Base-by-base conservation (phyloP, 1,140 invertebrate genomes). In the Hylyphantes graminicola region DNA sequence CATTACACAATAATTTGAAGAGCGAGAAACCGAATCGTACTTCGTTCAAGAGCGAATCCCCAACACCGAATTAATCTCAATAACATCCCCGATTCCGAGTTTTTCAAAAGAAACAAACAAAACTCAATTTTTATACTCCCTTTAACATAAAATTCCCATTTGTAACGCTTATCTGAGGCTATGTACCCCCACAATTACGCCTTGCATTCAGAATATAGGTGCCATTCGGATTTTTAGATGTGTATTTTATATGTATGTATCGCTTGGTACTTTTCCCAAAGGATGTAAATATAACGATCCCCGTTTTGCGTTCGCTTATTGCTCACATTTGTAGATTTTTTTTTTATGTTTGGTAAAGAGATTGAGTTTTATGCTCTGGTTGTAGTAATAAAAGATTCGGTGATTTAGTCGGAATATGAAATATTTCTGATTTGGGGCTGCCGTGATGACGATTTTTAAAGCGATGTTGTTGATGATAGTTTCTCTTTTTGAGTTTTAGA, bases 381-480 rank as follows among this genome's bases (percentile, higher is more conserved):
- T 35, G 72, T 57, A 53, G 72, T 74, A 74, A 74, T 74, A 55
- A 55, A 74, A 74, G 72, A 74, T 35, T 35, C 72, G 53, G 51
- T 74, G 53, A 74, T 74, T 74, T 74, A 74, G 72, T 53, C 17
- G 51, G 51, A 74, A 74, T 74, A 57, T 57, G 57, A 74, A 53
- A 21, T 53, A 53, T 51, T 74, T 74, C 35, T 59, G 15, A 55
- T 74, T 74, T 35, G 2, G 35, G n/a, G 35, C 5, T 35, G 35
- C 35, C 35, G 51, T 5, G 11, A 59, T 9, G 17, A 74, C 51
- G 35, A 35, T 35, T 35, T 35, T 35, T 35, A 35, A 35, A 35
- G 35, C 35, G 35, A 35, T 35, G 35, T 35, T 35, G 35, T 35
- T 35, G 35, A 35, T 35, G 35, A 35, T 35, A 35, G 35, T 35